phyloP scores from a whole-genome alignment of 2,888 invertebrate species.

The Cataglyphis albicans region DNA sequence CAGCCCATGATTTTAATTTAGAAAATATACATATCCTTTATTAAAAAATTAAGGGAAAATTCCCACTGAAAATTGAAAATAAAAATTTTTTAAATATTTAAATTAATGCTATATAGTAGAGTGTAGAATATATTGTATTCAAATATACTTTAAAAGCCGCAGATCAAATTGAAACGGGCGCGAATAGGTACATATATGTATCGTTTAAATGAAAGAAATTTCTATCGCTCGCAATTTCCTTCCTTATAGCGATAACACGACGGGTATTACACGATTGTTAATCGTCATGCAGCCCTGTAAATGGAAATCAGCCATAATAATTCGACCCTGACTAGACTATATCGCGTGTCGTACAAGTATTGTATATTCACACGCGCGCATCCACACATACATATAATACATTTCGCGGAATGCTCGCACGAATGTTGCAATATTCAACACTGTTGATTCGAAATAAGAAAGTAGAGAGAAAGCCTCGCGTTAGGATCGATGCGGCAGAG shows the following conservation, averaged over 20 bases:
- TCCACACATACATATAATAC: constrained; percentile 1
- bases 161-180: constrained; percentile 36
- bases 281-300: constrained; percentile 42
- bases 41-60: background rate
- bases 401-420: constrained; percentile 47
- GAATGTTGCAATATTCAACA: constrained; percentile 46
- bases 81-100: background rate
- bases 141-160: background rate
- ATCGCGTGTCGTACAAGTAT: constrained; percentile 33
- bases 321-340: constrained; percentile 51
- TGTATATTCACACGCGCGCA: constrained; percentile 17
- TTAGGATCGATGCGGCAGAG: constrained; percentile 24
- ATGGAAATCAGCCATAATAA: constrained; percentile 41
- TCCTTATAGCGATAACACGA: background rate
- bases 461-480: background rate
- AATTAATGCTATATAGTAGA: background rate
- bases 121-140: background rate
- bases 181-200: constrained; percentile 18
- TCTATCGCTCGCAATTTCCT: constrained; percentile 5
- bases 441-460: constrained; percentile 45
- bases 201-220: constrained; percentile 30
- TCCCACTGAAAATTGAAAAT: background rate
- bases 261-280: background rate
- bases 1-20: background rate
- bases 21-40: background rate